Evolutionary conservation across 2,888 invertebrate genomes (phyloP).

Genomic region (Drosophila neotestacea): DNA sequence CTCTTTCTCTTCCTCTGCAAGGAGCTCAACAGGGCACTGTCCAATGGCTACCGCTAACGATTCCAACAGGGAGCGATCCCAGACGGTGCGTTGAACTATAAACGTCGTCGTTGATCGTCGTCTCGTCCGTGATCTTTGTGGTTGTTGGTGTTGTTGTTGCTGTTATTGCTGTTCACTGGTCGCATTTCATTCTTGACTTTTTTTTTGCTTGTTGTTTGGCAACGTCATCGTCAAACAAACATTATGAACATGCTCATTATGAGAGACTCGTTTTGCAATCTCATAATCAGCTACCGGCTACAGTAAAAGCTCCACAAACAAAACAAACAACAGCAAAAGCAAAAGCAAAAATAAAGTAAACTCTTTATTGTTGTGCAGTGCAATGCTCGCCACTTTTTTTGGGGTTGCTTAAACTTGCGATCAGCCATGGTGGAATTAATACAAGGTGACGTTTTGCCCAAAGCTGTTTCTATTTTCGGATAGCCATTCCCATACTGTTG

Average conservation of each 20-base stretch:
- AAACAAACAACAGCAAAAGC: slow-evolving; percentile 21
- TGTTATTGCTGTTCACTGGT: slow-evolving; percentile 28
- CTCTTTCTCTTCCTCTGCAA: slow-evolving; percentile 56
- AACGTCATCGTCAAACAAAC: slow-evolving; percentile 73
- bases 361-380: slow-evolving; percentile 60
- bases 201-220: slow-evolving; percentile 61
- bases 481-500: too few species aligned
- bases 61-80: slow-evolving; percentile 48
- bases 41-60: slow-evolving; percentile 72
- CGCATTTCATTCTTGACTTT: slow-evolving; percentile 75
- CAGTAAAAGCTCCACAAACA: slow-evolving; percentile 46
- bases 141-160: slow-evolving; percentile 21
- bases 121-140: slow-evolving; percentile 45
- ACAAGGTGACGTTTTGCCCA: too few species aligned
- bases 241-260: slow-evolving; percentile 63
- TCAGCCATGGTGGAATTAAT: slow-evolving; percentile 3
- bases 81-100: slow-evolving; percentile 82
- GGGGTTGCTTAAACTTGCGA: slow-evolving; percentile 39
- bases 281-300: slow-evolving; percentile 74
- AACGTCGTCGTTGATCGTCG: slow-evolving; percentile 67
- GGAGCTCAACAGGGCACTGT: slow-evolving; percentile 59
- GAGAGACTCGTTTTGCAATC: slow-evolving; percentile 74
- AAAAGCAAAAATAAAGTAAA: slow-evolving; percentile 13
- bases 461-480: too few species aligned
- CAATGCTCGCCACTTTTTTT: slow-evolving; percentile 67